Conservation (phyloP, 2,797 vertebrate genomes). For the Melanitta fusca region DNA sequence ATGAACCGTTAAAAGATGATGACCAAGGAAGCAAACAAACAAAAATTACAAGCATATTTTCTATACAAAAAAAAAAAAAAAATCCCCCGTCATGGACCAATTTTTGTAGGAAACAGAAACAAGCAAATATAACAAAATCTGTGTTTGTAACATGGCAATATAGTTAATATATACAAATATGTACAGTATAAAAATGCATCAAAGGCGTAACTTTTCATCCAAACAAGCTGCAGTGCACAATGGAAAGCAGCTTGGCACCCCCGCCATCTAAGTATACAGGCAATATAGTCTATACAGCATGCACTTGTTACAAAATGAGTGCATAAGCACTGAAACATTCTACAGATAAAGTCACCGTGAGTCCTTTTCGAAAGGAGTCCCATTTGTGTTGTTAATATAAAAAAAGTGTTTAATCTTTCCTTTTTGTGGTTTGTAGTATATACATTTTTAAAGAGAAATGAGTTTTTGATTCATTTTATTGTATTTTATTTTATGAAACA, state of each 20-base stretch:
- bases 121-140: slow-evolving; percentile 80
- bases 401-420: slow-evolving; percentile 64
- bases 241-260: slow-evolving; percentile 55
- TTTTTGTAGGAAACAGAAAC: slow-evolving; percentile 77
- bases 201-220: slow-evolving; percentile 71
- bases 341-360: slow-evolving; percentile 33
- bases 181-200: slow-evolving; percentile 82
- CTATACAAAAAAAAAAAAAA: slow-evolving; percentile 4
- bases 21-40: slow-evolving; percentile 62
- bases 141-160: slow-evolving; percentile 78
- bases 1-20: slow-evolving; percentile 67
- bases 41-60: slow-evolving; percentile 65
- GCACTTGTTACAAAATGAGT: slow-evolving; percentile 71
- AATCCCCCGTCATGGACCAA: slow-evolving; percentile 46
- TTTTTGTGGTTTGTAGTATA: not conserved
- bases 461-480: not conserved
- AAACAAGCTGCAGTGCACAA: slow-evolving; percentile 59
- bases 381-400: slow-evolving; percentile 24
- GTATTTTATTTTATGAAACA: not conserved
- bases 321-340: slow-evolving; percentile 47
- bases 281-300: slow-evolving; percentile 74
- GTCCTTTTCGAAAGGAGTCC: slow-evolving; percentile 57
- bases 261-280: slow-evolving; percentile 34
- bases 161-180: slow-evolving; percentile 82
- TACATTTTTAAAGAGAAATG: slow-evolving; percentile 39